Percentiles rank a stretch among this genome's conserved stretches.
Conservation (phyloP, 64 coral and sea anemone species). For the Actinia tenebrosa region DNA sequence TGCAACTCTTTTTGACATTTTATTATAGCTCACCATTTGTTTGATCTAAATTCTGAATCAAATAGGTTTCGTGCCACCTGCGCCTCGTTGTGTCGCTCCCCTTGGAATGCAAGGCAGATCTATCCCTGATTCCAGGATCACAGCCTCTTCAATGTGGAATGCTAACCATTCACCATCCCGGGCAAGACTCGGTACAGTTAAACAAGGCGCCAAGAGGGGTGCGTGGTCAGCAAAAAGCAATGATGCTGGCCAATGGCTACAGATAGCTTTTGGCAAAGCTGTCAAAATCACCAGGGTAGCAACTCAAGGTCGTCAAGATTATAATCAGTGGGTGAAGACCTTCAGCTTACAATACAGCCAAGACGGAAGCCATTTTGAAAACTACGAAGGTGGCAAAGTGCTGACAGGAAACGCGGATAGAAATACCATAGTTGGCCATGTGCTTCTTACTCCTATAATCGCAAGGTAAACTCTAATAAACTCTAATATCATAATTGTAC, state of each 20-base stretch:
- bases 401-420: slow-evolving; percentile 14
- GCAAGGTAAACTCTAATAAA: neutral
- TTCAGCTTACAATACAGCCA: slow-evolving; percentile 11
- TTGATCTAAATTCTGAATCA: too few species aligned
- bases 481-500: too few species aligned
- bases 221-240: slow-evolving; percentile 19
- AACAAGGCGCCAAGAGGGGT: neutral
- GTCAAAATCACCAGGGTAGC: neutral
- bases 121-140: slow-evolving; percentile 33
- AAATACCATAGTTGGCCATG: neutral
- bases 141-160: slow-evolving; percentile 28
- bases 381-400: neutral
- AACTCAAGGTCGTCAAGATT: slow-evolving; percentile 14
- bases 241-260: slow-evolving; percentile 15
- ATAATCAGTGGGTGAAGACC: neutral
- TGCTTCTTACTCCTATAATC: slow-evolving; percentile 24
- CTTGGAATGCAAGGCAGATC: slow-evolving; percentile 33
- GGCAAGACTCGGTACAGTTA: neutral
- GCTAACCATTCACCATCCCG: slow-evolving; percentile 18
- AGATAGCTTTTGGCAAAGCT: neutral
- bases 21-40: too few species aligned
- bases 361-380: neutral
- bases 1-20: too few species aligned
- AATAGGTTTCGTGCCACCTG: neutral
- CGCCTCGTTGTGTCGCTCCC: neutral